Evolutionary conservation across 1,140 invertebrate species (phyloP).

Genomic region (Drosophila nasuta): DNA sequence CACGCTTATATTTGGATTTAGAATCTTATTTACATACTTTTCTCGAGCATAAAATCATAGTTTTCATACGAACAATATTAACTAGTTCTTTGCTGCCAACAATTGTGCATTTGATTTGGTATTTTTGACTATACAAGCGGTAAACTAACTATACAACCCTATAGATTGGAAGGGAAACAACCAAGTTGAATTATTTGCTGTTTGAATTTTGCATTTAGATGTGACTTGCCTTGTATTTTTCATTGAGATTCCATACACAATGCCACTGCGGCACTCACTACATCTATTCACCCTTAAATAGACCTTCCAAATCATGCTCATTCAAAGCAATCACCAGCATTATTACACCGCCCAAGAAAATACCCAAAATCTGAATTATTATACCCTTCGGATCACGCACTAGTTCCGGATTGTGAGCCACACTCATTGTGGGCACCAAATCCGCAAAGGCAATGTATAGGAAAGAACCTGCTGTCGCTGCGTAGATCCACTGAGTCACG

Average conservation of each 20-base stretch:
- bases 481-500: slow-evolving; percentile 91
- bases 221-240: slow-evolving; percentile 5
- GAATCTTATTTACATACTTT: slow-evolving; percentile 4
- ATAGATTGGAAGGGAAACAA: neutral
- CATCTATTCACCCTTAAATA: slow-evolving; percentile 84
- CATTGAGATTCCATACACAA: slow-evolving; percentile 38
- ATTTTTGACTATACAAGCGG: neutral
- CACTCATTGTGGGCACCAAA: slow-evolving; percentile 88
- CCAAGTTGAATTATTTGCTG: neutral
- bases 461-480: slow-evolving; percentile 92
- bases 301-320: slow-evolving; percentile 88
- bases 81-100: neutral
- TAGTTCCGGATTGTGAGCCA: slow-evolving; percentile 83
- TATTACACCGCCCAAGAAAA: slow-evolving; percentile 89
- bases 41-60: neutral
- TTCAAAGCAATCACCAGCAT: slow-evolving; percentile 92
- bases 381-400: slow-evolving; percentile 79
- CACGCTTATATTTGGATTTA: slow-evolving; percentile 6
- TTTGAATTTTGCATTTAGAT: slow-evolving; percentile 6
- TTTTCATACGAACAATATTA: neutral
- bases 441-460: slow-evolving; percentile 93
- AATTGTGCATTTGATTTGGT: neutral
- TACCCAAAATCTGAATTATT: slow-evolving; percentile 88
- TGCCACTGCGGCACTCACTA: neutral
- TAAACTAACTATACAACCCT: neutral